Evolutionary conservation across 1,140 invertebrate species (phyloP), one percentile per base, ranked within the genome.

Genomic region (Acromyrmex charruanus): DNA sequence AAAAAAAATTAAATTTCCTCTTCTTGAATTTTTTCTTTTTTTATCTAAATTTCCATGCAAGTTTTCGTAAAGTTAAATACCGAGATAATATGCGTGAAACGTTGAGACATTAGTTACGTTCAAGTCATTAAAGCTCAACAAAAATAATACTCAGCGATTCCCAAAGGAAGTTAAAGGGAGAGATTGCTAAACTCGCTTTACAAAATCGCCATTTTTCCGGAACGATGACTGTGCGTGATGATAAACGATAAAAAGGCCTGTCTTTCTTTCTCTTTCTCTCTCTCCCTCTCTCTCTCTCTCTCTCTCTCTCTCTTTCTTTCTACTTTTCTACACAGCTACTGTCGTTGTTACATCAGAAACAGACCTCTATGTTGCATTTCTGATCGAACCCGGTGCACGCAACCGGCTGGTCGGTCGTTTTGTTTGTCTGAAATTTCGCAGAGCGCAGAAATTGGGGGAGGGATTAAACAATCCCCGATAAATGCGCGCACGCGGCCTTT

Each of bases 381-480:
- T 21, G 80, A 84, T 84, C 80, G 53, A 84, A 63, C 44, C 55
- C 3, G 35, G 68, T 21, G 69, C 80, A 84, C 80, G 80, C 80
- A 84, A 84, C 18, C 39, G 31, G 18, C 35, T 35, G 35, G 74
- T 25, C 39, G 49, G 18, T 35, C 35, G 80, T 44, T 74, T 68
- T 55, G 55, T 31, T 31, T 31, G 31, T 31, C 31, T 21, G 80
- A 55, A 74, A 81, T 69, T 69, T 69, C 16, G 6, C 39, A 61
- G 25, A 72, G 68, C 35, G 31, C 39, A 31, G 35, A 72, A 72
- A 82, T 72, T 53, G 35, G 9, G 18, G 49, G 25, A 16, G 12
- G 80, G 53, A 74, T 82, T 84, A 84, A 84, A 84, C 80, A 39
- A 74, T 82, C 80, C 6, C 44, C 55, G 80, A 82, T 84, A 84